Evolutionary conservation across 1,140 invertebrate species (phyloP), one percentile per base, ranked within the genome.

Genomic region (Tachypleus tridentatus): DNA sequence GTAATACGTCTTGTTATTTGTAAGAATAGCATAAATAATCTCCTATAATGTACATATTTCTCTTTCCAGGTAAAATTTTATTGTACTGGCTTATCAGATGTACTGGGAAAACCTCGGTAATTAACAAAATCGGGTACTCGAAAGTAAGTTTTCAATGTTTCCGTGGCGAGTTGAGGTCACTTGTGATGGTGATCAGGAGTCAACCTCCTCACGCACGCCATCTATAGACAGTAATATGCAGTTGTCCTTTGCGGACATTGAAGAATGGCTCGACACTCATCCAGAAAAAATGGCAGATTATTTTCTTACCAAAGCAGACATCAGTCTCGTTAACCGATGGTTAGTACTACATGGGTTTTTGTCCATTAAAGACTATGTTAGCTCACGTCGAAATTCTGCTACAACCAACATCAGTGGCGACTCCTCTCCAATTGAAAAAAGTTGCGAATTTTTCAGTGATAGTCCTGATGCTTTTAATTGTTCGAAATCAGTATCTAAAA

Each of bases 301-400:
- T 64, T 80, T 81, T 67, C 64, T 81, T 4, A 72, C 75, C 11
- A 78, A 80, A 71, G 78, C 79, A 0, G 80, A 82, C 64, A 62
- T 80, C 0, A 65, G 60, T 0, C 70, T 79, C 0, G 74, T 82
- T 48, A 82, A 81, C 72, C 76, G 75, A 64, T 82, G 81, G 81
- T 70, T 82, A 4, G 70, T 76, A 4, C 67, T 73, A 0, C 78
- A 80, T 68, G 80, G 80, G 5, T 81, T 78, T 66, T 70, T 77
- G 11, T 74, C 75, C 5, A 72, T 80, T 5, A 72, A 75, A 56
- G 76, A 79, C 4, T 74, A 74, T 61, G 72, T 72, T 7, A 65
- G 64, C 1, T 57, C 69, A 29, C 68, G 70, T 61, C 65, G 70
- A 7, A 60, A 64, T 52, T 70, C 72, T 6, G n/a, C 67, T 3